Percentiles rank a stretch among this genome's conserved stretches.
phyloP scores from a whole-genome alignment of 2,113 vertebrate species.

The Mus pahari region DNA sequence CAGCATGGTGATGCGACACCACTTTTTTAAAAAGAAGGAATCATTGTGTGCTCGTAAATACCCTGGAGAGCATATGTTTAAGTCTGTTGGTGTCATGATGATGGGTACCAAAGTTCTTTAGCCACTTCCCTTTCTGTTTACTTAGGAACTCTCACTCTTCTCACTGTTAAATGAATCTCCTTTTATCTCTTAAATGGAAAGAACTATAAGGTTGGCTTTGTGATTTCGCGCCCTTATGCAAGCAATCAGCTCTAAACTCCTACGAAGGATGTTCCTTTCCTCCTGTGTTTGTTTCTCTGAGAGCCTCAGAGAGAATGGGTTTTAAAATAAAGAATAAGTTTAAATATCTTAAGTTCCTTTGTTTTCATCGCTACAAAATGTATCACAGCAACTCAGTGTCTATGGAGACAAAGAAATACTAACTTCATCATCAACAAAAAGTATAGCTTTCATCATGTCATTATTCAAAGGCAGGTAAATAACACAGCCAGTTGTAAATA shows the following conservation, averaged over 20 bases:
- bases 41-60: constrained; percentile 36
- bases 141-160: not conserved
- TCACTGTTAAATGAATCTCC: not conserved
- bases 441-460: not conserved
- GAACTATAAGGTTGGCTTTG: not conserved
- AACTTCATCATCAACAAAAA: not conserved
- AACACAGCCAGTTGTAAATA: not conserved
- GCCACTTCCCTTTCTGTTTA: not conserved
- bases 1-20: not conserved
- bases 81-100: not conserved
- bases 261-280: not conserved
- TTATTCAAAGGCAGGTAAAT: not conserved
- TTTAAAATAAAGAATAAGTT: constrained; percentile 34
- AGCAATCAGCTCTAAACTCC: not conserved
- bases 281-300: not conserved
- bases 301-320: not conserved
- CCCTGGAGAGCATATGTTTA: constrained; percentile 12
- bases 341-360: not conserved
- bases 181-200: not conserved
- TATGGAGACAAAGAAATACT: not conserved
- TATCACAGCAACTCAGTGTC: not conserved
- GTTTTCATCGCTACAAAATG: not conserved
- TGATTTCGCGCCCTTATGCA: not conserved
- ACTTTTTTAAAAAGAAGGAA: constrained; percentile 1
- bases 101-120: not conserved